Conservation (phyloP, 1,140 invertebrate genomes). For the Solen grandis region DNA sequence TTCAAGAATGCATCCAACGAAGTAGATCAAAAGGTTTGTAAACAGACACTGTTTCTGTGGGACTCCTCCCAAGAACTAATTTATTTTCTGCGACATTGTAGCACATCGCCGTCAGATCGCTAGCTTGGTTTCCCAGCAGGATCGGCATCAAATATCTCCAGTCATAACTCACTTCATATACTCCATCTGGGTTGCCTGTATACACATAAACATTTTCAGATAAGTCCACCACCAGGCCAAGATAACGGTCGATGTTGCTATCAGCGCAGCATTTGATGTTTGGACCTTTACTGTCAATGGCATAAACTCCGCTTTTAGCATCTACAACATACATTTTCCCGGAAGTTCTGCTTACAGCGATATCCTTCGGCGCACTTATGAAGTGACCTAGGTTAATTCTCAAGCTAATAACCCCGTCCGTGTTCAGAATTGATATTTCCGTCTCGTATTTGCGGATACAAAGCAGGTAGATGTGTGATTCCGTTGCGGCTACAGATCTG, state of each 20-base stretch:
- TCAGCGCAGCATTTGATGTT: slow-evolving; percentile 3
- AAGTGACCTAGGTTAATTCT: slow-evolving; percentile 21
- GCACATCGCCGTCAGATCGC: background rate
- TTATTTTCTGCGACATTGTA: background rate
- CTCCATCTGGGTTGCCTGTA: slow-evolving; percentile 9
- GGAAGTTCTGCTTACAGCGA: slow-evolving; percentile 7
- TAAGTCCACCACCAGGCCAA: slow-evolving; percentile 7
- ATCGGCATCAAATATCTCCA: slow-evolving; percentile 14
- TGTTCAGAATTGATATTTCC: slow-evolving; percentile 26
- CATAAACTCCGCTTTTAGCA: background rate
- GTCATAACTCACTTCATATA: slow-evolving; percentile 25
- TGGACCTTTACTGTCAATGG: background rate
- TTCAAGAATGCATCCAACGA: too few species aligned
- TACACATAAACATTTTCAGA: slow-evolving; percentile 25
- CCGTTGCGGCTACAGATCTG: background rate
- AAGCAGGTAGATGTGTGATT: slow-evolving; percentile 38
- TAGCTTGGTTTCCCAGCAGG: background rate
- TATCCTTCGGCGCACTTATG: slow-evolving; percentile 7
- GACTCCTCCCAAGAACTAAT: background rate
- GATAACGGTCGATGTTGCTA: slow-evolving; percentile 25
- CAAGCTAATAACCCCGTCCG: slow-evolving; percentile 27
- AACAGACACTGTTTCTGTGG: background rate
- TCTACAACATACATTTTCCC: slow-evolving; percentile 27
- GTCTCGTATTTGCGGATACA: slow-evolving; percentile 18
- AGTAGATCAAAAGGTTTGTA: too few species aligned